Evolutionary conservation across 2,888 invertebrate species (phyloP), one percentile per base, ranked within the genome.

Genomic region (Phengaris arion): DNA sequence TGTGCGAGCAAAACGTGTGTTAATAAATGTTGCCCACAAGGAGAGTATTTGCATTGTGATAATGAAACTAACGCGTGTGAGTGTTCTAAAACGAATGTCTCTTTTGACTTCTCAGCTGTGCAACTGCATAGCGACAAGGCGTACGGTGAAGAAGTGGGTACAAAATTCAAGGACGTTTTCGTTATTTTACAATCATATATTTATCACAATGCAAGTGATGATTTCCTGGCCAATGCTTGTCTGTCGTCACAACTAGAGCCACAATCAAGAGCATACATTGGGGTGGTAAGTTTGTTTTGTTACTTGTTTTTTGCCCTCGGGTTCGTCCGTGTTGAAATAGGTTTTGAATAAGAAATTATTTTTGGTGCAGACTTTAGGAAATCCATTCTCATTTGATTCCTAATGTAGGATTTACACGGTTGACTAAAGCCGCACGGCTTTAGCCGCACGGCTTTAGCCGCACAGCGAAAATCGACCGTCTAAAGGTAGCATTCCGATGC

Each of bases 101-200:
- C 2, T 22, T 4, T 22, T 59, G 22, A 59, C 22, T 59, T 59
- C 22, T 59, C 59, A 8, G 10, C 59, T 59, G 22, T 59, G 22
- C 59, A 22, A 59, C 1, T 59, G 10, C 10, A 59, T 15, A 59
- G 10, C 22, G 9, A 59, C 5, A 10, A 59, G 22, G 22, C 10
- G 9, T 59, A 59, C 22, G 59, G 59, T 59, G 59, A 59, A 59
- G 22, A 59, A 59, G 59, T 59, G 59, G 59, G 22, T 59, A 59
- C 10, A 22, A 59, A 22, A 10, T 59, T 59, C 15, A 22, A 15
- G 10, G 59, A 59, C 5, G 59, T 22, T 59, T 59, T 59, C 22
- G 22, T 59, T 59, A 5, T 22, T 22, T 22, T 22, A 59, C 59
- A 9, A 15, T 9, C 59, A 10, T 59, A 22, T 22, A 0, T 59